A percentile compares a stretch with the other conserved stretches of the same genome.
Conservation (phyloP, 2,888 invertebrate genomes). For the Polymixis lichenea region DNA sequence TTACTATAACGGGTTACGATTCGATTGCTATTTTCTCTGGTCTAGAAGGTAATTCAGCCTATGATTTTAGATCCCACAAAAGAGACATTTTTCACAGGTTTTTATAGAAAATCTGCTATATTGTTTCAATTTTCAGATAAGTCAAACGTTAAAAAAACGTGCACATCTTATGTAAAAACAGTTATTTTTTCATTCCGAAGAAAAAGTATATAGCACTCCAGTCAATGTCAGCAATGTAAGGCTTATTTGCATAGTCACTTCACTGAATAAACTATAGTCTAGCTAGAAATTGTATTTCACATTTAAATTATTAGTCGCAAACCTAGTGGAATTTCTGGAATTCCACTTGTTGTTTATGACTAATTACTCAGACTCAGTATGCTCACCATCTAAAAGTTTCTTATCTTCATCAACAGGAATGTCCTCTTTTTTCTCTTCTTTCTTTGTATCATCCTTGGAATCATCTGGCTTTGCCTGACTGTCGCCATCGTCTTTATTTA, state of each 20-base stretch:
- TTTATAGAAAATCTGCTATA: not conserved
- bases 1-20: not conserved
- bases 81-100: not conserved
- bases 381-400: slow-evolving; percentile 93
- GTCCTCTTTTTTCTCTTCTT: slow-evolving; percentile 86
- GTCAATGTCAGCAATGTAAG: no score
- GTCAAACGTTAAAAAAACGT: not conserved
- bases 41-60: not conserved
- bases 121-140: not conserved
- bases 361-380: not conserved
- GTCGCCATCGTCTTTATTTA: slow-evolving; percentile 83
- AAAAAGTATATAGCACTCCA: not conserved
- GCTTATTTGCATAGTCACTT: not conserved
- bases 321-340: no score
- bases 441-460: slow-evolving; percentile 90
- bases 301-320: no score
- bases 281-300: not conserved
- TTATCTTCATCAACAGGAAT: slow-evolving; percentile 91
- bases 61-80: not conserved
- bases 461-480: slow-evolving; percentile 84
- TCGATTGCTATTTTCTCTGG: not conserved
- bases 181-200: not conserved
- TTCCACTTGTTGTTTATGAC: no score
- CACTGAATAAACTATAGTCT: not conserved
- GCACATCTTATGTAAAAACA: not conserved